A percentile compares a stretch with the other conserved stretches of the same genome.
phyloP scores from a whole-genome alignment of 2,113 vertebrate species.

The Fukomys damarensis region DNA sequence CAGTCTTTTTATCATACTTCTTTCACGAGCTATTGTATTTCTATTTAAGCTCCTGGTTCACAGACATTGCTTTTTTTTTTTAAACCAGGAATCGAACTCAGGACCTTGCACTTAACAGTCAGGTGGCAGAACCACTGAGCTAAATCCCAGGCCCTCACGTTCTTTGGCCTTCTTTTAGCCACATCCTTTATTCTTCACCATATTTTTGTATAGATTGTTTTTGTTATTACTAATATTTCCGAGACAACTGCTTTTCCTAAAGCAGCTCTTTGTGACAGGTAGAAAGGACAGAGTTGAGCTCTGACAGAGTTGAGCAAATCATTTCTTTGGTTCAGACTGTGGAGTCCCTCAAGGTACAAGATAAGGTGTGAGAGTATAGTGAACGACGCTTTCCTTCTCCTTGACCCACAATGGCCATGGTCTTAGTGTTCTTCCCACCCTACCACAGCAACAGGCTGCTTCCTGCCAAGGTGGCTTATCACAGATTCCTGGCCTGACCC shows the following conservation, averaged over 20 bases:
- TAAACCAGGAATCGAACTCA: no score
- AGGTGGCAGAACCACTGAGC: no score
- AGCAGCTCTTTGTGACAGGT: background rate
- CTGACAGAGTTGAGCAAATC: background rate
- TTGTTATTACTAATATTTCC: constrained; percentile 49
- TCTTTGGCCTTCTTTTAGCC: background rate
- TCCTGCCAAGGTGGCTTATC: background rate
- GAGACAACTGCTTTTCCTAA: background rate
- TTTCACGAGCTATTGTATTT: constrained; percentile 30
- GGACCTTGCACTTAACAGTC: no score
- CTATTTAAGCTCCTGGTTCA: constrained; percentile 13
- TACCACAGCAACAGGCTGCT: background rate
- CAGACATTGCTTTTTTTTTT: background rate
- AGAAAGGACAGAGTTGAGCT: background rate
- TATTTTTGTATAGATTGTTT: background rate
- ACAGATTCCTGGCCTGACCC: background rate
- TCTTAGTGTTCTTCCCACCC: background rate
- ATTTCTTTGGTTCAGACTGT: background rate
- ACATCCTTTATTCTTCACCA: background rate
- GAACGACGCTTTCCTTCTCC: background rate
- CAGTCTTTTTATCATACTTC: constrained; percentile 39
- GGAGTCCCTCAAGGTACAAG: background rate
- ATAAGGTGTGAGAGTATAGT: background rate
- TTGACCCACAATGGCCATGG: no score
- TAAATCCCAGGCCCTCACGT: no score